A percentile compares a stretch with the other conserved stretches of the same genome.
phyloP scores from a whole-genome alignment of 1,140 invertebrate genomes.

The Diploscapter pachys region DNA sequence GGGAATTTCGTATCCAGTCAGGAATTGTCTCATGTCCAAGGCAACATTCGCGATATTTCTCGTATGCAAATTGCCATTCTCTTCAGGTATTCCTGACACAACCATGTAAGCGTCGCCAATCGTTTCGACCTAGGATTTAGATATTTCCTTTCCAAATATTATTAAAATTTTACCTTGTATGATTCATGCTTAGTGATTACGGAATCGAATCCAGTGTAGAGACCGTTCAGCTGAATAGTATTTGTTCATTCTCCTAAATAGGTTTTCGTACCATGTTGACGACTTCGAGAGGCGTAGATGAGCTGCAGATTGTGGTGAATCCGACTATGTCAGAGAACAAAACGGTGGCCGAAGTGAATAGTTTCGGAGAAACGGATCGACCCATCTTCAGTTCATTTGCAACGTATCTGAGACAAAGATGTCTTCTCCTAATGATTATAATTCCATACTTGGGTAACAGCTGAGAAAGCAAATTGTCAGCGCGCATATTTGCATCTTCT shows the following conservation, averaged over 20 bases:
- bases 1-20: conserved; percentile 48
- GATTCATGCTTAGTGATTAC: conserved; percentile 52
- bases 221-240: conserved; percentile 54
- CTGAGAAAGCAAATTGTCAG: conserved; percentile 54
- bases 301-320: conserved; percentile 66
- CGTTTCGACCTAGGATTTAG: conserved; percentile 76
- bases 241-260: background rate
- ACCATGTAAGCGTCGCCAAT: conserved; percentile 97
- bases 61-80: conserved; percentile 65
- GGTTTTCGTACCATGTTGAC: background rate
- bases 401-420: conserved; percentile 46
- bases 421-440: background rate
- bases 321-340: conserved; percentile 89
- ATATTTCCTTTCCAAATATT: conserved; percentile 8
- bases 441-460: conserved; percentile 45
- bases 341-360: conserved; percentile 70
- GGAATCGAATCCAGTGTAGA: conserved; percentile 58
- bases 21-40: conserved; percentile 30
- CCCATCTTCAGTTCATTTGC: conserved; percentile 55
- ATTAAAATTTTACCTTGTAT: conserved; percentile 48
- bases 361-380: conserved; percentile 48
- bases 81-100: conserved; percentile 65
- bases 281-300: conserved; percentile 48
- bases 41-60: conserved; percentile 66
- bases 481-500: conserved; percentile 55